Base-by-base conservation (phyloP, 2,888 invertebrate genomes). In the Campoletis raptor region DNA sequence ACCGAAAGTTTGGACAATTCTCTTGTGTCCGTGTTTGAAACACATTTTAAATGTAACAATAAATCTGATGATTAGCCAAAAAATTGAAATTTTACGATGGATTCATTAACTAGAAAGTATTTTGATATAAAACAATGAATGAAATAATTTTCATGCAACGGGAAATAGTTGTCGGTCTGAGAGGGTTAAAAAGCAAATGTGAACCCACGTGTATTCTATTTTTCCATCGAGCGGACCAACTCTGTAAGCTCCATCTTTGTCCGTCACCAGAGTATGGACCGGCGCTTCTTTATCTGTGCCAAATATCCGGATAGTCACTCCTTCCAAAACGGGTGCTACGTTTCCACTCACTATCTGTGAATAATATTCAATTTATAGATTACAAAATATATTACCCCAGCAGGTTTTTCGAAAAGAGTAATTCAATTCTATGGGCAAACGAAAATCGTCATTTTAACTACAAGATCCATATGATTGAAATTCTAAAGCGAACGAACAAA, bases 151-250 rank as follows among this genome's bases (percentile, higher is more conserved):
- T 30, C 30, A 30, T 30, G 1, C 30, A 30, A 30, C 30, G 3
- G 30, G 30, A 30, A 30, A 30, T 30, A 30, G 30, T 1, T 30
- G 2, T 30, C 30, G 3, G 30, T 30, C 30, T 3, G 30, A 30
- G 30, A 30, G 7, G 18, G 40, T 12, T 54, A 36, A 37, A 54
- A 1, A 30, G 45, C 1, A 10, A 36, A 48, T 21, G 36, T 7
- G 36, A 21, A 73, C 83, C 76, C 90, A 95, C 95, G 95, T 95
- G 94, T 98, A 98, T 73, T 96, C 94, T 83, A 96, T 95, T 40
- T 96, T 95, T 80, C 96, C 96, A 93, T 97, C 97, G 72, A 99
- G 95, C 5, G 99, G 99, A 0, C 98, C 98, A 92, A 98, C 97
- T 91, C 96, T 96, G 94, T 98, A 99, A 66, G 95, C 95, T 24